Evolutionary conservation across 2,797 vertebrate genomes (phyloP).

Genomic region (Epinephelus awoara): DNA sequence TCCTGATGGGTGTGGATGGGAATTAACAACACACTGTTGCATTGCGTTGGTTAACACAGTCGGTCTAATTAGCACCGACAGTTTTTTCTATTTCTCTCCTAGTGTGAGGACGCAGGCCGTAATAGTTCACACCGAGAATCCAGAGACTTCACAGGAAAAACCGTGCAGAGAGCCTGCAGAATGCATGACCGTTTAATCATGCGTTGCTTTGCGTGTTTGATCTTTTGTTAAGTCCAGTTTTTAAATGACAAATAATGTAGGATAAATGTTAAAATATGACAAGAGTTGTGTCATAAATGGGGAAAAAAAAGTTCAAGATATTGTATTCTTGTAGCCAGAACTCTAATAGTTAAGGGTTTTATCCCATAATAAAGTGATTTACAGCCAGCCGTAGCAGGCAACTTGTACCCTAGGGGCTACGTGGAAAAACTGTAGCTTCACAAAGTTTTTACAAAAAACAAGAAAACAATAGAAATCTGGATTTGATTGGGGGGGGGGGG

Average conservation of each 20-base stretch:
- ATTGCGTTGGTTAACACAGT: constrained; percentile 4
- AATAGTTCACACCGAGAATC: constrained; percentile 4
- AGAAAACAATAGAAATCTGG: neutral
- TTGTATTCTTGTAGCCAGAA: neutral
- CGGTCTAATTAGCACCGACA: constrained; percentile 22
- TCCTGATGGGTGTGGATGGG: neutral
- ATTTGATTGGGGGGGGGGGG: neutral
- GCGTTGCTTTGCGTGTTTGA: no score
- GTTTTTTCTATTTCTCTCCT: constrained; percentile 6
- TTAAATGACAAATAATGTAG: neutral
- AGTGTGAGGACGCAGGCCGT: neutral
- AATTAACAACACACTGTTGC: constrained; percentile 5
- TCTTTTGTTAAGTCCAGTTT: neutral
- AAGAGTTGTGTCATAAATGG: neutral
- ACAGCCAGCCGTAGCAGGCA: neutral
- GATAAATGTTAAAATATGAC: neutral
- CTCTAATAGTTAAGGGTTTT: neutral
- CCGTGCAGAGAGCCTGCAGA: neutral
- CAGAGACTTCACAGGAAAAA: neutral
- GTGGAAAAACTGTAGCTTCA: no score
- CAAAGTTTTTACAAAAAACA: neutral
- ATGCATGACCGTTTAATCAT: neutral
- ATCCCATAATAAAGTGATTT: neutral
- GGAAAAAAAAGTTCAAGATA: neutral
- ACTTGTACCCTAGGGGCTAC: neutral